Conservation (phyloP, 1,140 invertebrate genomes). For the Trichogramma pretiosum region DNA sequence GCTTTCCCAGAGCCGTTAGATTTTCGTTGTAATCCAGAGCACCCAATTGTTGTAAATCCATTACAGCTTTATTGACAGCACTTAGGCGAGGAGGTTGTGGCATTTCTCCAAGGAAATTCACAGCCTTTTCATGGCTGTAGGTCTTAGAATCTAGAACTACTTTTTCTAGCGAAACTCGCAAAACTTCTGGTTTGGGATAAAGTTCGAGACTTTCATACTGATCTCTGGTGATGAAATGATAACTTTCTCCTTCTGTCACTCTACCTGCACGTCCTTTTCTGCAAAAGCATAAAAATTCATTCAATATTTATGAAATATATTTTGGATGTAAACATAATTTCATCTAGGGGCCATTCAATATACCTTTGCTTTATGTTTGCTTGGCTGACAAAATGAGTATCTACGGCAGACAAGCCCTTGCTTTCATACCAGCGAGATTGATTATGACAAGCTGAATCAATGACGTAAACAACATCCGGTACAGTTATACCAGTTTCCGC, state of each 20-base stretch:
- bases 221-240: slow-evolving; percentile 58
- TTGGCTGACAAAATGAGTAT: slow-evolving; percentile 48
- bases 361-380: slow-evolving; percentile 57
- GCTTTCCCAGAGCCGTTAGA: slow-evolving; percentile 50
- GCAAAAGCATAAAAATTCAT: slow-evolving; percentile 16
- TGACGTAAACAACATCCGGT: slow-evolving; percentile 77
- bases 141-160: slow-evolving; percentile 54
- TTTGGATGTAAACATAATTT: neutral
- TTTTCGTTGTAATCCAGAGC: slow-evolving; percentile 49
- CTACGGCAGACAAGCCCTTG: slow-evolving; percentile 23
- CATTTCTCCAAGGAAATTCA: slow-evolving; percentile 46
- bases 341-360: neutral
- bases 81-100: slow-evolving; percentile 47
- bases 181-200: slow-evolving; percentile 54
- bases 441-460: slow-evolving; percentile 34
- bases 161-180: slow-evolving; percentile 54
- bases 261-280: slow-evolving; percentile 58
- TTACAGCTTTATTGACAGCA: slow-evolving; percentile 44
- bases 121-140: slow-evolving; percentile 42
- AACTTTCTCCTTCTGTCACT: slow-evolving; percentile 67
- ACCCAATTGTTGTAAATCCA: slow-evolving; percentile 46
- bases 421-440: slow-evolving; percentile 32
- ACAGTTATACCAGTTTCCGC: slow-evolving; percentile 96
- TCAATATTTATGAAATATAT: slow-evolving; percentile 2
- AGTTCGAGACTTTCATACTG: slow-evolving; percentile 42